Base-by-base conservation (phyloP, 2,797 vertebrate genomes). In the Argentina silus region DNA sequence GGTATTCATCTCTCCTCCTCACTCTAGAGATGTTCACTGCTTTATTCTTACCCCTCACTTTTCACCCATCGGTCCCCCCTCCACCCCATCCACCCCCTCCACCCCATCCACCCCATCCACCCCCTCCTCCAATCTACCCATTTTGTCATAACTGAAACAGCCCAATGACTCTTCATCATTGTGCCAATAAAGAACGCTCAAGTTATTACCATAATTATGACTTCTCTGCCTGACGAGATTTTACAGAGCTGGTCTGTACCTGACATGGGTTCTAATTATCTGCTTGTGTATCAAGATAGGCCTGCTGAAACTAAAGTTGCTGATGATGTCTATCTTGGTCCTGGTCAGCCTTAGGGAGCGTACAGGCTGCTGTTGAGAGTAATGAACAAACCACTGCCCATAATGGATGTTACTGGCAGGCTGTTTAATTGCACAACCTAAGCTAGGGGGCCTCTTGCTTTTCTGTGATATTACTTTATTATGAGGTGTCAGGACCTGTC, bases 1-100 rank as follows among this genome's bases (percentile, higher is more conserved):
- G 79, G 78, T 78, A 86, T 88, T 88, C 74, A 88, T 87, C 81
- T 85, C 23, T 45, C 3, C 5, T 77, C 75, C 14, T 19, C 21
- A 77, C 81, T 63, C 67, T 66, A 73, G 15, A 55, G 27, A 44
- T 69, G 62, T 53, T 42, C 14, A 69, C 7, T 36, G n/a, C 64
- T 67, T 8, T 51, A 10, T 9, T 42, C 21, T 47, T 15, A 6
- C 23, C 17, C 19, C 55, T 61, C 43, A 17, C 62, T 36, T 70
- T 72, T 51, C 57, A 74, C 75, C 64, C 67, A 6, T 8, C 48
- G 19, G 15, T 48, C 14, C 36, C 15, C 17, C 21, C 19, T 44
- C 15, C 19, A 2, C 55, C 19, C 53, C 56, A 3, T 42, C 21
- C 56, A 17, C 48, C 36, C 3, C 36, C 44, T 17, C 14, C 11